These are phyloP conservation scores for Sycophila texana DNA, from an alignment of 2,888 invertebrate species.

Conservation along the genomic window DNA sequence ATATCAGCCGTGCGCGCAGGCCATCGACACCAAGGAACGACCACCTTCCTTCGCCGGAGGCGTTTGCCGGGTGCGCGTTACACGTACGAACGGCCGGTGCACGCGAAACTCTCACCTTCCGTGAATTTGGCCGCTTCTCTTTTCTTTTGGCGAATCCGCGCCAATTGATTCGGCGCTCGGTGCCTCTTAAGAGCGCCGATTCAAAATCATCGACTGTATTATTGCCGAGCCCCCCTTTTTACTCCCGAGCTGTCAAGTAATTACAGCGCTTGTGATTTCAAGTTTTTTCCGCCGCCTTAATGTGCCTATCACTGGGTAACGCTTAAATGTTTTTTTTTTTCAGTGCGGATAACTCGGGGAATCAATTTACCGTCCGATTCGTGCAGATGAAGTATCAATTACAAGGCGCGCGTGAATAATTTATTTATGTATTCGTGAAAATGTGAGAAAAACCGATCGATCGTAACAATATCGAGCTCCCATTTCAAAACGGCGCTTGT, in stretches of 20 bases:
- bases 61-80: slow-evolving; percentile 12
- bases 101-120: not conserved
- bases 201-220: not conserved
- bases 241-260: not conserved
- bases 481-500: not conserved
- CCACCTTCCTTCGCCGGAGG: not conserved
- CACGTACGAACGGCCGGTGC: slow-evolving; percentile 6
- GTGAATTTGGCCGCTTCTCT: not conserved
- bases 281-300: no score
- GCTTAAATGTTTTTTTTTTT: no score
- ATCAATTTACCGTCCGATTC: not conserved
- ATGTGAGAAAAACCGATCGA: not conserved
- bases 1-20: not conserved
- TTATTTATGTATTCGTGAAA: not conserved
- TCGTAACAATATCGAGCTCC: not conserved
- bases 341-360: not conserved
- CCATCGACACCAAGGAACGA: not conserved
- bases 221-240: not conserved
- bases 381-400: not conserved
- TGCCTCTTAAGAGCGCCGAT: not conserved
- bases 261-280: no score
- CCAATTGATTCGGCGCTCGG: not conserved
- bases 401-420: not conserved
- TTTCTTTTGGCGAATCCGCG: not conserved
- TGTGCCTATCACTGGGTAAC: no score